Evolutionary conservation across 1,140 invertebrate species (phyloP).

Genomic region (Bombyx mandarina): DNA sequence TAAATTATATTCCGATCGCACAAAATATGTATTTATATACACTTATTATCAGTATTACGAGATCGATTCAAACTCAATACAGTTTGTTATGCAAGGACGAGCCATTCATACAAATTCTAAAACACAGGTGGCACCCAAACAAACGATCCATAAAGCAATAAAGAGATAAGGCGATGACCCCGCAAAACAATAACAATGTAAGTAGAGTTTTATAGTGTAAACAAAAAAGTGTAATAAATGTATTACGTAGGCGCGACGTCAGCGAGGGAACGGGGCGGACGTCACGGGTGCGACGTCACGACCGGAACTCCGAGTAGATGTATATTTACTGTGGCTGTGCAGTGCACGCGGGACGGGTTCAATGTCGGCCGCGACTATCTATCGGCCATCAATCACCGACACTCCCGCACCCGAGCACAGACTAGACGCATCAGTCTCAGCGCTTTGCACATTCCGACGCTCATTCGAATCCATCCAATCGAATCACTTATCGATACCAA

Average conservation of each 20-base stretch:
- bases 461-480: constrained; percentile 8
- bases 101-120: constrained; percentile 5
- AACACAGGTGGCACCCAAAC: constrained; percentile 16
- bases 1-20: too few relatives aligned
- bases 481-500: neutral
- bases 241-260: constrained; percentile 50
- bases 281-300: constrained; percentile 53
- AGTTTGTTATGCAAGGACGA: neutral
- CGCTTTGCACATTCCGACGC: constrained; percentile 4
- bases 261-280: constrained; percentile 25
- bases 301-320: constrained; percentile 55
- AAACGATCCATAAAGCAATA: constrained; percentile 39
- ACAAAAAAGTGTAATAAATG: constrained; percentile 52
- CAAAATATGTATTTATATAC: too few relatives aligned
- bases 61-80: too few relatives aligned
- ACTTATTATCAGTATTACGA: too few relatives aligned
- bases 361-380: constrained; percentile 58
- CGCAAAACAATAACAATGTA: constrained; percentile 48
- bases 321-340: constrained; percentile 51
- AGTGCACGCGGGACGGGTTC: constrained; percentile 37
- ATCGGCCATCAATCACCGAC: constrained; percentile 62
- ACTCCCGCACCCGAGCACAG: constrained; percentile 6
- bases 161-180: constrained; percentile 57
- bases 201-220: constrained; percentile 65
- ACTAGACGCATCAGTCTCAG: constrained; percentile 9